Evolutionary conservation across 1,140 invertebrate genomes (phyloP), one percentile per base, ranked within the genome.

Genomic region (Sycobia sp.): DNA sequence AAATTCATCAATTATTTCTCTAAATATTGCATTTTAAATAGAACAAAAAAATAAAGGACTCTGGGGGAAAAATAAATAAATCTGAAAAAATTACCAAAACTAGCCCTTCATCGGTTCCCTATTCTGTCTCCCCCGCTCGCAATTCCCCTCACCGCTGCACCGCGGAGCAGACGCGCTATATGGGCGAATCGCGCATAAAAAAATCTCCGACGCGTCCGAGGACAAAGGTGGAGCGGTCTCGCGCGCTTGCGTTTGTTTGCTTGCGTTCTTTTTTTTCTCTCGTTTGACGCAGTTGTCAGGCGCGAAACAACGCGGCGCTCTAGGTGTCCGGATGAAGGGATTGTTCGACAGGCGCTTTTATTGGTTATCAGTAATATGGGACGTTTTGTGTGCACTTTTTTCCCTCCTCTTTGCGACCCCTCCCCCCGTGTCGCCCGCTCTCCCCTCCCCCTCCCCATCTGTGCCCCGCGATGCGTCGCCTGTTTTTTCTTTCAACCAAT

Each of bases 241-340:
- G 23, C 34, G 20, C 7, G 32, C 18, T 9, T 5, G 11, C 49
- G 25, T 44, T 41, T 41, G 25, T 23, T 49, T n/a, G 38, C 41
- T 14, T 49, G 29, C 38, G 13, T 49, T 20, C 22, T 20, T 27
- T 20, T 22, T 60, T 41, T 25, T 46, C 22, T 46, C 11, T 46
- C 4, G 2, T 25, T 29, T 36, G 4, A 38, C 25, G 11, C 8
- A 72, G 63, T 71, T 72, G 71, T 73, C 74, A 73, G 71, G 61
- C 69, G 57, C 66, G 71, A 75, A 73, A 47, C 14, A 49, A 29
- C 70, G 72, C 65, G 67, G 68, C 65, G 68, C 68, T 69, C 62
- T 67, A 69, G 69, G 69, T 72, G 72, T 76, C 38, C 64, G 61
- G 60, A 74, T 71, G 72, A 78, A 76, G 76, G 76, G 73, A 73